These are phyloP conservation scores for Perizoma affinitatum DNA, from an alignment of 2,888 invertebrate species.

Conservation along the genomic window DNA sequence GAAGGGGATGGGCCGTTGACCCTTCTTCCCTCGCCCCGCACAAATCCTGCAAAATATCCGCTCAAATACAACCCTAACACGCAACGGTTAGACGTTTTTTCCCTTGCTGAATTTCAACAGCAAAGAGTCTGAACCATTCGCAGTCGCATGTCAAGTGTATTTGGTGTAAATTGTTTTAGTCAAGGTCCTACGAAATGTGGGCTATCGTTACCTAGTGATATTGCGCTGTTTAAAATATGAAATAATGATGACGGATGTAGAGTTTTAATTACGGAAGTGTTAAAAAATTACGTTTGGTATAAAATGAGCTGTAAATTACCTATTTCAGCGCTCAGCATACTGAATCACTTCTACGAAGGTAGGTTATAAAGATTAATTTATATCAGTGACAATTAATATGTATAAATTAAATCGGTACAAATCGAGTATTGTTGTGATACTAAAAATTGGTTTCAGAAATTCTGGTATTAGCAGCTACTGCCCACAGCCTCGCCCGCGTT, in stretches of 20 bases:
- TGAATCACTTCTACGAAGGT: no score
- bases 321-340: no score
- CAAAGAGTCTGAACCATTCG: slow-evolving; percentile 61
- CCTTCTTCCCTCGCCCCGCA: slow-evolving; percentile 54
- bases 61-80: slow-evolving; percentile 67
- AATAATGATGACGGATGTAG: slow-evolving; percentile 31
- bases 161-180: slow-evolving; percentile 65
- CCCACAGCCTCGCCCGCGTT: no score
- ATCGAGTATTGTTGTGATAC: no score
- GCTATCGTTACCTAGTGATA: slow-evolving; percentile 38
- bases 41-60: slow-evolving; percentile 49
- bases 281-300: slow-evolving; percentile 25
- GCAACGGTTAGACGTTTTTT: slow-evolving; percentile 55
- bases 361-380: no score
- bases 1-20: slow-evolving; percentile 62
- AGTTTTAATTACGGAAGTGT: slow-evolving; percentile 29
- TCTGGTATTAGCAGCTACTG: no score
- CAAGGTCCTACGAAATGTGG: slow-evolving; percentile 41
- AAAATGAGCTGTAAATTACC: not conserved
- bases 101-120: slow-evolving; percentile 50
- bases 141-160: slow-evolving; percentile 67
- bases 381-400: no score
- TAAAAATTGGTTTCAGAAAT: no score
- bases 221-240: slow-evolving; percentile 40
- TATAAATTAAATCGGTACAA: no score